Conservation (phyloP, 2,797 vertebrate genomes). For the Xenops minutus region DNA sequence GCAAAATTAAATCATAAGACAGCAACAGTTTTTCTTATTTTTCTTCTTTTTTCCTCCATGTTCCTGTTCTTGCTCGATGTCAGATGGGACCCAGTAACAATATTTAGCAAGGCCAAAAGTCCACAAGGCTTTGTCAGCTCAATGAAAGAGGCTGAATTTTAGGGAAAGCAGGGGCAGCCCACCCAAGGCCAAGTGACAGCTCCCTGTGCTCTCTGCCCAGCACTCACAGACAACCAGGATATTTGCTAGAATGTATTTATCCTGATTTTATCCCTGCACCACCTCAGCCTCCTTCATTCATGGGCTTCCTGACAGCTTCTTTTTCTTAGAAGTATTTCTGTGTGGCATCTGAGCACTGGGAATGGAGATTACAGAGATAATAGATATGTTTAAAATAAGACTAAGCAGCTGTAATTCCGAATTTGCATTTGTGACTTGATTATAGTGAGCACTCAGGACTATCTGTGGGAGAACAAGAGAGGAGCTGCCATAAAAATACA, state of each 20-base stretch:
- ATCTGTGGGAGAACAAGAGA: neutral
- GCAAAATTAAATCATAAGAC: neutral
- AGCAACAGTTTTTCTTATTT: neutral
- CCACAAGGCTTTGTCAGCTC: neutral
- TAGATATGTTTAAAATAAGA: slow-evolving; percentile 52
- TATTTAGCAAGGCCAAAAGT: neutral
- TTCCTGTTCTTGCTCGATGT: neutral
- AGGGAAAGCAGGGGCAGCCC: neutral
- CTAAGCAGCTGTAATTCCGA: slow-evolving; percentile 53
- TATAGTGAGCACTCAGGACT: slow-evolving; percentile 44
- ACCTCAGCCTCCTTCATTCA: slow-evolving; percentile 19
- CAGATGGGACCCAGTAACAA: neutral
- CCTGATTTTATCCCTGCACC: neutral
- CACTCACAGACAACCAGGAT: neutral
- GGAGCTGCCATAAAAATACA: neutral
- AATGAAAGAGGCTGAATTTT: neutral
- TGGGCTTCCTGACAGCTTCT: neutral
- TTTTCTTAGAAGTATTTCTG: slow-evolving; percentile 56
- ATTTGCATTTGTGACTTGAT: slow-evolving; percentile 63
- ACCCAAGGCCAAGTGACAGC: neutral
- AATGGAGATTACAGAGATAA: slow-evolving; percentile 39
- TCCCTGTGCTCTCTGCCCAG: neutral
- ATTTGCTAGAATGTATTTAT: neutral
- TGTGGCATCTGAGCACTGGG: neutral
- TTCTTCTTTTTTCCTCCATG: neutral